Base-by-base conservation (phyloP, 2,888 invertebrate genomes). In the Unio delphinus region DNA sequence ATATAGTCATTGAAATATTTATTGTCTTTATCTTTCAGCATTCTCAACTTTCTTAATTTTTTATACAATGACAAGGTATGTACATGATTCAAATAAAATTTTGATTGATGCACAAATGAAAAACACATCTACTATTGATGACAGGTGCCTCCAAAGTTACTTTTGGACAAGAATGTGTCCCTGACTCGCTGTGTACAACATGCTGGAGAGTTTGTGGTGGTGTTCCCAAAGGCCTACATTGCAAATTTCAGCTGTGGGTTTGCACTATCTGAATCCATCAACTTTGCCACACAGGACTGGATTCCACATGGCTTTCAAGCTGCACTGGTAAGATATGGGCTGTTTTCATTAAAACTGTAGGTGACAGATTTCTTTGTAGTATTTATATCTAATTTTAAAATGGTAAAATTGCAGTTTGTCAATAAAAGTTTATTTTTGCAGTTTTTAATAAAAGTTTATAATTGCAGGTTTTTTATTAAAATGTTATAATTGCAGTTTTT, bases 211-310 rank as follows among this genome's bases (percentile, higher is more conserved):
- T 97, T 95, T 88, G 93, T 98, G 45, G 92, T 98, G 0, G 95
- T 97, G 1, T 96, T 96, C 88, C 96, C 97, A 0, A 93, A 94
- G 86, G 95, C 96, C 0, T 97, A 95, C 87, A 96, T 96, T 0
- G 95, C 95, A 0, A 95, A 95, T 60, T 93, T 98, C 73, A 94
- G 95, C 77, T 95, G 96, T 0, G 97, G 97, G 0, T 96, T 95
- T 87, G 94, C 94, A 0, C 94, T 96, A 0, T 95, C 96, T 0
- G 98, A 98, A 88, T 96, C 96, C 85, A 96, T 96, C 0, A 97
- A 96, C 88, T 97, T 96, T 85, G 97, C 96, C 0, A 93, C 94
- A 11, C 91, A 93, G 2, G 92, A 93, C 0, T 98, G 96, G 96
- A 91, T 97, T 0, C 91, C 93, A 65, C 91, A 92, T 4, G 94